Evolutionary conservation across 1,140 invertebrate species (phyloP), one percentile per base, ranked within the genome.

Genomic region (Listronotus bonariensis): DNA sequence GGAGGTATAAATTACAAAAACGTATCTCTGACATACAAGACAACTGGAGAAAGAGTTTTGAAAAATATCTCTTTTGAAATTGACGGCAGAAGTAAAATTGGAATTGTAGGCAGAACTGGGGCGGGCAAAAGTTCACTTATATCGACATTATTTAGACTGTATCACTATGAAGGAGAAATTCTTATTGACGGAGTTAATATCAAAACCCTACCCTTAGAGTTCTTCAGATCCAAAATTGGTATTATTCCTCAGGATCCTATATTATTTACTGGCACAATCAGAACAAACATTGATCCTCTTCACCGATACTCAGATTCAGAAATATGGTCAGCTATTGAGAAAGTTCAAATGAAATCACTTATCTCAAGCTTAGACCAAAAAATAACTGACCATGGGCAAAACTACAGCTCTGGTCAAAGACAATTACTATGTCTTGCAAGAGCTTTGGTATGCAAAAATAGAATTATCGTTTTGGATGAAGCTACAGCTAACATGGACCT

Each of bases 381-480:
- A 80, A 86, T 95, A 6, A 79, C 87, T 14, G 92, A 95, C 79
- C 92, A 92, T 61, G 93, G 93, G 45, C 92, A 93, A 65, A 95
- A 95, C 82, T 81, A 95, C 62, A 93, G 91, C 51, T 89, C 92
- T 67, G 92, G 91, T 9, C 34, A 36, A 79, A 80, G 92, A 11
- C 94, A 96, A 79, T 80, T 97, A 12, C 87, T 96, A 42, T 96
- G 94, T 75, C 80, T 97, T 70, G 92, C 91, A 34, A 82, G 93
- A 75, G 93, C 93, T 7, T 80, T 96, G 61, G 81, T 96, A n/a
- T 83, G 92, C 17, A 94, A 95, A 79, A 94, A 93, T 1, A 92
- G 92, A 80, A 87, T 97, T 45, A 82, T 97, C 15, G 85, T 97
- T 59, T 82, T 97, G 57, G 94, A 96, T 78, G 93, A 97, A 80